Evolutionary conservation across 2,888 invertebrate genomes (phyloP), one percentile per base, ranked within the genome.

Genomic region (Melanargia galathea): DNA sequence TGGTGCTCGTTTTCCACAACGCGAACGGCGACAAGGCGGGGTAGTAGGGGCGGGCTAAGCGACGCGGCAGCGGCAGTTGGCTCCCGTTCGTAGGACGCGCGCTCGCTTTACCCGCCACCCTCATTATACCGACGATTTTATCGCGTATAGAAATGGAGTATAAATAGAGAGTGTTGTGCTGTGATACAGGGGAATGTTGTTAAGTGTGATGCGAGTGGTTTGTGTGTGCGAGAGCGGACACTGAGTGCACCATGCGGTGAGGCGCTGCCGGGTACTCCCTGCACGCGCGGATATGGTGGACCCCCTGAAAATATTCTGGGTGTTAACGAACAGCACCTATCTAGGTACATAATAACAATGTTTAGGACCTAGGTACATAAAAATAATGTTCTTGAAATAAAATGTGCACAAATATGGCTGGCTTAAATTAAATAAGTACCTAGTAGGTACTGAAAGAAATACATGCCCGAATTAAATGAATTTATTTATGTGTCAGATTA

Each of bases 261-360:
- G 79, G 76, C 77, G 80, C 81, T 81, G 75, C 73, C 73, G 75
- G 81, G 80, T 83, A 83, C 82, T 77, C 66, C 70, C 74, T 77
- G 76, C 80, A 75, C 78, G 77, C 79, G 75, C 77, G 90, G 92
- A 93, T 93, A 95, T 95, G 95, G 95, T 95, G 87, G 95, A 95
- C 92, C 95, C 95, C 83, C 93, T 95, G 84, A 95, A 95, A 92
- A 94, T 95, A 86, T 95, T 95, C 88, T 95, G 95, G 95, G 95
- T 95, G 92, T 93, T 95, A 82, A 95, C 95, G 91, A 95, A 95
- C 93, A 95, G 95, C 92, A 95, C 95, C 80, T 95, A 95, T 83
- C 87, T 95, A 84, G 95, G 95, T 96, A 93, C 80, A 7, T 8
- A 46, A 60, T 59, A 22, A 13, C 55, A 5, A 10, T 20, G 6